Evolutionary conservation across 2,113 vertebrate genomes (phyloP).

Genomic region (Phainopepla nitens): DNA sequence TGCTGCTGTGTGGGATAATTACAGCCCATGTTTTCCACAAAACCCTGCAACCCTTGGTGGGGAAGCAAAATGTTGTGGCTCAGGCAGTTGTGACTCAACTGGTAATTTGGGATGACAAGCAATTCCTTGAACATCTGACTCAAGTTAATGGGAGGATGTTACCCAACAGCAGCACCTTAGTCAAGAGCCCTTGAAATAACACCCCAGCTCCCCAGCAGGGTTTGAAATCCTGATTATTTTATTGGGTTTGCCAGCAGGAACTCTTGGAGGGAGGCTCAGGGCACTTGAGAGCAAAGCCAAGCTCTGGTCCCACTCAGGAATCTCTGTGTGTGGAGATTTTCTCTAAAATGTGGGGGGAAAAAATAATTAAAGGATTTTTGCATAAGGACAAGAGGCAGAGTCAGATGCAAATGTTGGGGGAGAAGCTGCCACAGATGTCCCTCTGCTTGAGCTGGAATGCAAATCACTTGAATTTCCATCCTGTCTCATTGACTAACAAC

Average conservation of each 20-base stretch:
- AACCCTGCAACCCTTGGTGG: not conserved
- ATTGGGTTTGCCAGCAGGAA: not conserved
- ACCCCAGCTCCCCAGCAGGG: not conserved
- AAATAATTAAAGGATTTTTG: not conserved
- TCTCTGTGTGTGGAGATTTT: not conserved
- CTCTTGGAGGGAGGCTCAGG: not conserved
- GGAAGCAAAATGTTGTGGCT: slow-evolving; percentile 44
- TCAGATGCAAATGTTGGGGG: not conserved
- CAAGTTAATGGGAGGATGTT: slow-evolving; percentile 51
- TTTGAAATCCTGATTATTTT: not conserved
- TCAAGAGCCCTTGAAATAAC: slow-evolving; percentile 4
- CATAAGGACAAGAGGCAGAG: not conserved
- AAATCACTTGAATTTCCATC: not conserved
- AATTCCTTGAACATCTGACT: slow-evolving; percentile 34
- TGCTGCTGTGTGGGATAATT: not conserved
- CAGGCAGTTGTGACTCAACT: slow-evolving; percentile 5
- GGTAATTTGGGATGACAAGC: slow-evolving; percentile 39
- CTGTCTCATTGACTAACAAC: not conserved
- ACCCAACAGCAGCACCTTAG: slow-evolving; percentile 13
- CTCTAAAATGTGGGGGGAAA: not conserved
- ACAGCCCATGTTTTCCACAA: not conserved
- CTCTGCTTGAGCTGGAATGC: not conserved
- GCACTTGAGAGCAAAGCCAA: not conserved
- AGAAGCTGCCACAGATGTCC: not conserved
- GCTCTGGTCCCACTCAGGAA: not conserved